Percentiles rank a stretch among this genome's conserved stretches.
These are phyloP conservation scores for Argyresthia albistria DNA, from an alignment of 2,888 invertebrate species.

Conservation along the genomic window DNA sequence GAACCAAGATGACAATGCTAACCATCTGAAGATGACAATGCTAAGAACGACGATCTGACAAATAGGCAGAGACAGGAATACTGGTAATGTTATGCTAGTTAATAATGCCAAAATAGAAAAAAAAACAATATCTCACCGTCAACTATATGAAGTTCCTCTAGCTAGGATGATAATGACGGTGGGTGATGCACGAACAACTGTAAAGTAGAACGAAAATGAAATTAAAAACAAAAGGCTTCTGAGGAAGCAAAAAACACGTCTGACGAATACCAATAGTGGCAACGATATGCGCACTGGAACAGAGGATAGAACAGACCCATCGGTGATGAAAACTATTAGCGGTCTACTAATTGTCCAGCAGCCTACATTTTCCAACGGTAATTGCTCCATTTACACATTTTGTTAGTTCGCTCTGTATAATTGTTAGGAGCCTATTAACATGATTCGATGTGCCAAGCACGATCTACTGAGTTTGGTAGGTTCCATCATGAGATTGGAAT, in stretches of 20 bases:
- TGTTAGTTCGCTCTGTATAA: slow-evolving; percentile 64
- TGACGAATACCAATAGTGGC: slow-evolving; percentile 45
- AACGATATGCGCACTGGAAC: slow-evolving; percentile 40
- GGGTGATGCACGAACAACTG: slow-evolving; percentile 10
- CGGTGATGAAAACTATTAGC: slow-evolving; percentile 70
- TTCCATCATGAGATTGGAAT: slow-evolving; percentile 14
- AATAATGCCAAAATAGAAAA: not conserved
- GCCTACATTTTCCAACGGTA: slow-evolving; percentile 65
- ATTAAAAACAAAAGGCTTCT: slow-evolving; percentile 7
- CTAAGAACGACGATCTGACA: not conserved
- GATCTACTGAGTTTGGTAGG: slow-evolving; percentile 13
- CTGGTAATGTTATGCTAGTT: not conserved
- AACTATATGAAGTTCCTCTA: slow-evolving; percentile 6
- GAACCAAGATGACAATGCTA: no score
- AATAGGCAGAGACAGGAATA: no score
- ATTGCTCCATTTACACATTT: slow-evolving; percentile 71
- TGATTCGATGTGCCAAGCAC: slow-evolving; percentile 39
- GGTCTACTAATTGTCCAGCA: slow-evolving; percentile 63
- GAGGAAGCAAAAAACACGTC: slow-evolving; percentile 26
- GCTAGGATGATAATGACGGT: not conserved
- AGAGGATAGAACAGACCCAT: slow-evolving; percentile 44
- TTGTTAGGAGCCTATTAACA: slow-evolving; percentile 52
- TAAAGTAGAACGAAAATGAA: slow-evolving; percentile 3
- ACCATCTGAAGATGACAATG: not conserved
- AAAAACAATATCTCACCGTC: slow-evolving; percentile 13